Percentiles rank a stretch among this genome's conserved stretches.
Evolutionary conservation across 2,113 vertebrate genomes (phyloP).

Genomic region (Mesitornis unicolor): DNA sequence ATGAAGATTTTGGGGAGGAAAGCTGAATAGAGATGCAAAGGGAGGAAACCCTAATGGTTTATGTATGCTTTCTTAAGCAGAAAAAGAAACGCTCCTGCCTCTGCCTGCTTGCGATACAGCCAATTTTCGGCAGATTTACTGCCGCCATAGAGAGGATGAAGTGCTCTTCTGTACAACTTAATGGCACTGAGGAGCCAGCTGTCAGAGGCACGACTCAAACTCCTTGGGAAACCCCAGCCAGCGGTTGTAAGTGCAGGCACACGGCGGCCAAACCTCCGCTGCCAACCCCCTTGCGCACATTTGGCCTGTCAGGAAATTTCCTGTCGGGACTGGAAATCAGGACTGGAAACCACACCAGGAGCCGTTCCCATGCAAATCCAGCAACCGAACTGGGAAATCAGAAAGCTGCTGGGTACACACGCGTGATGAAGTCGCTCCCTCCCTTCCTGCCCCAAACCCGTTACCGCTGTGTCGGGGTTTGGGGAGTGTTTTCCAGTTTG

Average conservation of each 20-base stretch:
- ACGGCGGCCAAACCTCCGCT: neutral
- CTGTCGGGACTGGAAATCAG: neutral
- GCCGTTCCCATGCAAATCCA: neutral
- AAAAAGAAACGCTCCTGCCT: neutral
- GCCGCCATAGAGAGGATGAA: neutral
- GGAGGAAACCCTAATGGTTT: neutral
- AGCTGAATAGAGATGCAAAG: neutral
- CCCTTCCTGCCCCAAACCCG: fast-evolving
- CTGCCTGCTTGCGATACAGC: neutral
- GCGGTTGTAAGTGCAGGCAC: neutral
- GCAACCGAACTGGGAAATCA: neutral
- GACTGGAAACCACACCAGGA: neutral
- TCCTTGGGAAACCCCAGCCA: neutral
- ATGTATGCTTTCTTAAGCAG: neutral
- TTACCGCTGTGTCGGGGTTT: neutral
- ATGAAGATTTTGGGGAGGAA: neutral
- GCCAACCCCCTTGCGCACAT: neutral
- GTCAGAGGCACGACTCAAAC: fast-evolving
- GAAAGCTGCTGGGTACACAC: neutral
- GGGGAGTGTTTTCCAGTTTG: neutral
- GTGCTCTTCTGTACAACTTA: neutral
- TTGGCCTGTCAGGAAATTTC: neutral
- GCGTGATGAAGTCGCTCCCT: too few species aligned
- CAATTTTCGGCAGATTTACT: neutral
- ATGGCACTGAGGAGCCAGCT: neutral